Evolutionary conservation across 2,888 invertebrate species (phyloP).

Genomic region (Acleris emargana): DNA sequence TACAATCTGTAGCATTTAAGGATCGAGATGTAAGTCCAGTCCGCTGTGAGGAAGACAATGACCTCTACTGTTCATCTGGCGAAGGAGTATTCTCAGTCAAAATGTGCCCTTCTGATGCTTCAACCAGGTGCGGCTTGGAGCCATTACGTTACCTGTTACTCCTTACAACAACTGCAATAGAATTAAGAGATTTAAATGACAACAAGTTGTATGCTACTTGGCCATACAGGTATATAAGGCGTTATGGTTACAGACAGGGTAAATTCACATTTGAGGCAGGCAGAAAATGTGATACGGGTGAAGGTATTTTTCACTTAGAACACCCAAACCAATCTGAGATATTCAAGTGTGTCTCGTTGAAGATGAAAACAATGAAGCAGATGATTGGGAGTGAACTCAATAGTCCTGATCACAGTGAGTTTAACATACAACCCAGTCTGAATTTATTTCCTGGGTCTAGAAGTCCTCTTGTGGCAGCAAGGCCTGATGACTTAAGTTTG

Average conservation of each 20-base stretch:
- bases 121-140: constrained; percentile 89
- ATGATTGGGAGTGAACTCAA: constrained; percentile 87
- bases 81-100: constrained; percentile 92
- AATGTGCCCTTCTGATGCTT: constrained; percentile 90
- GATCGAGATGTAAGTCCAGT: constrained; percentile 84
- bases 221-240: constrained; percentile 92
- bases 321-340: constrained; percentile 93
- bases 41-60: constrained; percentile 92
- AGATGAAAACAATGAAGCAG: constrained; percentile 95
- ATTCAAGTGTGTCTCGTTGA: constrained; percentile 90
- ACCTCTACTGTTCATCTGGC: constrained; percentile 93
- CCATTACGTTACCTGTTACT: constrained; percentile 88
- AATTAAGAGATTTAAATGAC: constrained; percentile 87
- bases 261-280: constrained; percentile 95
- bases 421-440: constrained; percentile 88
- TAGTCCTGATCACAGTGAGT: constrained; percentile 88
- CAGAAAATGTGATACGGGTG: constrained; percentile 93
- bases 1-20: constrained; percentile 92
- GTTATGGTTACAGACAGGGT: constrained; percentile 93
- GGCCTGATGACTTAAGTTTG: constrained; percentile 76
- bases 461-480: constrained; percentile 89
- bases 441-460: constrained; percentile 92
- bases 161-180: constrained; percentile 89
- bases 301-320: constrained; percentile 91
- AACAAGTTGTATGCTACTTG: constrained; percentile 88